These are phyloP conservation scores for Microtus pennsylvanicus DNA, from an alignment of 2,113 vertebrate species.

Conservation along the genomic window DNA sequence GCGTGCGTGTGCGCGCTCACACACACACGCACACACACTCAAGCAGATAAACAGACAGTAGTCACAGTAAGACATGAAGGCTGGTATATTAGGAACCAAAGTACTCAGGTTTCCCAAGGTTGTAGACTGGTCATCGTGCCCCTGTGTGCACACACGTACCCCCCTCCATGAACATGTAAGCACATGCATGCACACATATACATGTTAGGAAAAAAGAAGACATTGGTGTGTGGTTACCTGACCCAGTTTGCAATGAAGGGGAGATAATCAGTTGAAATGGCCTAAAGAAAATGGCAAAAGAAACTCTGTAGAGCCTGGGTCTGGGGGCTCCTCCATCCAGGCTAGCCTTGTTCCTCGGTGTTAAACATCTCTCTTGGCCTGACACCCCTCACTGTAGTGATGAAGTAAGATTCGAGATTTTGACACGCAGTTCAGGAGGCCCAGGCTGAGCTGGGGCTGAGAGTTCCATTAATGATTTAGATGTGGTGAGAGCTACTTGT, in stretches of 20 bases:
- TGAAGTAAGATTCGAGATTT: not conserved
- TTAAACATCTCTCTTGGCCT: not conserved
- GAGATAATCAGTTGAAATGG: not conserved
- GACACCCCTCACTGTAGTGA: not conserved
- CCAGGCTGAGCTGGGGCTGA: not conserved
- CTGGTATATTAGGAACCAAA: not conserved
- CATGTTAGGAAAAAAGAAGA: not conserved
- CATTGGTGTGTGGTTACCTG: not conserved
- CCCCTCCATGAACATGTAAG: not conserved
- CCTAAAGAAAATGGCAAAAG: not conserved
- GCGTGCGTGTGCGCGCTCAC: no score
- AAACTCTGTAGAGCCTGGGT: not conserved
- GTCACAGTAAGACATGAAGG: not conserved
- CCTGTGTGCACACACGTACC: accelerated
- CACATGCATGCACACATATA: not conserved
- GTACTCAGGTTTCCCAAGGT: not conserved
- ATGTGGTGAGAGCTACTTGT: not conserved
- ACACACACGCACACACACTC: no score
- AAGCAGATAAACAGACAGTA: not conserved
- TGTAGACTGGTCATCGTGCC: not conserved
- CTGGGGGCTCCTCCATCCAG: no score
- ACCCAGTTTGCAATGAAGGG: not conserved
- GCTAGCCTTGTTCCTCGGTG: no score
- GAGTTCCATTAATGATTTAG: not conserved
- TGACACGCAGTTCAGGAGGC: not conserved